These are phyloP conservation scores for Pseudomyrmex cubaensis DNA, from an alignment of 1,140 invertebrate species.

Conservation along the genomic window DNA sequence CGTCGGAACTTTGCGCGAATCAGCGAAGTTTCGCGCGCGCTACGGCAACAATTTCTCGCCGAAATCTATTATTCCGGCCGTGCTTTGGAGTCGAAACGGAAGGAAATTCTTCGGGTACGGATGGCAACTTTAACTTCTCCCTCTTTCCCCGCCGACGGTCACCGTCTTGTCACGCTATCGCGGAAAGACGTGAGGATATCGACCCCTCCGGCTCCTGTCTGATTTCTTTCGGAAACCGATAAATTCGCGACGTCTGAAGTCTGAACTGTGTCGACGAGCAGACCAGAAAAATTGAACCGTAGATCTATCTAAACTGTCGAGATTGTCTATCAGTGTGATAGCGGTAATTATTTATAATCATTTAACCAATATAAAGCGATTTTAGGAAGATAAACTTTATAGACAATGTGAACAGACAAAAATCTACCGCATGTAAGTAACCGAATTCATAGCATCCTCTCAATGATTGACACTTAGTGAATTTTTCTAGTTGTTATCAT, in stretches of 20 bases:
- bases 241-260: slow-evolving; percentile 31
- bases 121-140: not conserved
- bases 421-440: too few species aligned
- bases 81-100: slow-evolving; percentile 16
- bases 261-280: not conserved
- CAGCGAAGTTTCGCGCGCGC: slow-evolving; percentile 12
- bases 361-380: too few species aligned
- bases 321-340: too few species aligned
- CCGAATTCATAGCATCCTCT: too few species aligned
- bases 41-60: not conserved
- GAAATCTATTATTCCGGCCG: slow-evolving; percentile 38
- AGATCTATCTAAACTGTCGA: too few species aligned
- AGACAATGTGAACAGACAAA: too few species aligned
- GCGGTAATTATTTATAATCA: too few species aligned
- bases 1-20: slow-evolving; percentile 17
- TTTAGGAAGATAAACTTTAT: too few species aligned
- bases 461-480: too few species aligned
- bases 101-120: slow-evolving; percentile 31
- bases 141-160: slow-evolving; percentile 1
- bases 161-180: slow-evolving; percentile 25
- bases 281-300: not conserved
- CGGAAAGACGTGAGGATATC: slow-evolving; percentile 19
- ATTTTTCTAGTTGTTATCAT: too few species aligned
- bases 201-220: not conserved
- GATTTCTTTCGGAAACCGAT: slow-evolving; percentile 33